phyloP scores from a whole-genome alignment of 2,797 vertebrate genomes.

The Thamnophis elegans region DNA sequence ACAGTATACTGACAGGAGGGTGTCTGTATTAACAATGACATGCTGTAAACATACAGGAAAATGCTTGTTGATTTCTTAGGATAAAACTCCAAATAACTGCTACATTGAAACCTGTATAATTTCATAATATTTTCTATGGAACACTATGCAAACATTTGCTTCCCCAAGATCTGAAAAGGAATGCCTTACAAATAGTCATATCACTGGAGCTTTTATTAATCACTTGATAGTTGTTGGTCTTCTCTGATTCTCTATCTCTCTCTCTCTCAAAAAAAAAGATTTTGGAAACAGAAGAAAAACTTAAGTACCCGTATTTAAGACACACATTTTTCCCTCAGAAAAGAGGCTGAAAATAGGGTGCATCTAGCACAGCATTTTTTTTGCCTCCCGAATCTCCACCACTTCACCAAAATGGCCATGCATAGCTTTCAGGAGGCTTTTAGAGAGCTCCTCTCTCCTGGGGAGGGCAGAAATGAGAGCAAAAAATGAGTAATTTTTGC shows the following conservation, averaged over 20 bases:
- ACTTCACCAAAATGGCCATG: no score
- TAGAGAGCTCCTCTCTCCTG: no score
- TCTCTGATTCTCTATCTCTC: neutral
- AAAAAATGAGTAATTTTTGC: no score
- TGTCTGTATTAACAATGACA: neutral
- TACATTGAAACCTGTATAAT: neutral
- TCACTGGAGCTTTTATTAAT: neutral
- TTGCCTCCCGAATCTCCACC: no score
- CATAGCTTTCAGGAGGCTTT: no score
- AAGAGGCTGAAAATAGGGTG: no score
- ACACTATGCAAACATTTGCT: neutral
- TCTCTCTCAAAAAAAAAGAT: neutral
- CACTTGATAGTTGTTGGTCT: neutral
- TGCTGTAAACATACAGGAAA: neutral
- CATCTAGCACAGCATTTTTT: no score
- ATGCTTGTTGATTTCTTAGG: neutral
- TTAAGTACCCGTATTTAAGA: no score
- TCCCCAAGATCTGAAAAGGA: neutral
- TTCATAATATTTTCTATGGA: neutral
- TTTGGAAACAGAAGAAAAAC: neutral
- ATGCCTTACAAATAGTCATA: neutral
- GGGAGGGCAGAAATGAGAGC: no score
- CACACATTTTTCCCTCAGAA: no score
- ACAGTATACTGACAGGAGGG: neutral
- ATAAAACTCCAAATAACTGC: neutral